Percentiles rank a stretch among this genome's conserved stretches.
These are phyloP conservation scores for Pseudomyrmex cubaensis DNA, from an alignment of 1,140 invertebrate genomes.

Conservation along the genomic window DNA sequence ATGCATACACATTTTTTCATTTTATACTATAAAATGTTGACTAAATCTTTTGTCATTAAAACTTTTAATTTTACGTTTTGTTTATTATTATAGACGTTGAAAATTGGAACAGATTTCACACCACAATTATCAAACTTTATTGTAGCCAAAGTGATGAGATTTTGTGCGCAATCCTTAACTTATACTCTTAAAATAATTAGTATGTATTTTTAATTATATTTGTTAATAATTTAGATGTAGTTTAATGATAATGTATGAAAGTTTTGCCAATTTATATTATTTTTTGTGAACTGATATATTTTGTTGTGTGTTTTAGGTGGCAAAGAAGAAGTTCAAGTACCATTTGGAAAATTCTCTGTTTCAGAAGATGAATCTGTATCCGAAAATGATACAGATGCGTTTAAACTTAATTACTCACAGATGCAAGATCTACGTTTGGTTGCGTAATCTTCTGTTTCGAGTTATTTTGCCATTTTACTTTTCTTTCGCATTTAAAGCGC, in stretches of 20 bases:
- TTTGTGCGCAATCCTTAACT: neutral
- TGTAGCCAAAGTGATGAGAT: neutral
- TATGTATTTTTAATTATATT: constrained; percentile 11
- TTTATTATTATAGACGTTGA: constrained; percentile 39
- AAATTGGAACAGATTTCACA: neutral
- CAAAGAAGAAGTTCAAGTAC: constrained; percentile 3
- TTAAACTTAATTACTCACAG: neutral
- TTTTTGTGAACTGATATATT: neutral
- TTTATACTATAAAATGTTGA: too few species aligned
- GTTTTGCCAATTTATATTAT: neutral
- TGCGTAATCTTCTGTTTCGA: neutral
- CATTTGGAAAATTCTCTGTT: constrained; percentile 19
- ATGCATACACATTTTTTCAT: too few species aligned
- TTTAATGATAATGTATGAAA: neutral
- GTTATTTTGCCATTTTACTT: too few species aligned
- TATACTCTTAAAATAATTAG: constrained; percentile 17
- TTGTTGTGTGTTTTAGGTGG: constrained; percentile 12
- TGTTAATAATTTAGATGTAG: neutral
- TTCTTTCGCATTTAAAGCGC: too few species aligned
- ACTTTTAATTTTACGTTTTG: constrained; percentile 26
- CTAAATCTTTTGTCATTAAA: too few species aligned
- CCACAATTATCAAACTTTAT: constrained; percentile 39
- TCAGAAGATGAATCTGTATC: neutral
- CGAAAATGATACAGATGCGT: neutral
- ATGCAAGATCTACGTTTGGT: constrained; percentile 21